Evolutionary conservation across 2,113 vertebrate genomes (phyloP).

Genomic region (Ceuthmochares aereus): DNA sequence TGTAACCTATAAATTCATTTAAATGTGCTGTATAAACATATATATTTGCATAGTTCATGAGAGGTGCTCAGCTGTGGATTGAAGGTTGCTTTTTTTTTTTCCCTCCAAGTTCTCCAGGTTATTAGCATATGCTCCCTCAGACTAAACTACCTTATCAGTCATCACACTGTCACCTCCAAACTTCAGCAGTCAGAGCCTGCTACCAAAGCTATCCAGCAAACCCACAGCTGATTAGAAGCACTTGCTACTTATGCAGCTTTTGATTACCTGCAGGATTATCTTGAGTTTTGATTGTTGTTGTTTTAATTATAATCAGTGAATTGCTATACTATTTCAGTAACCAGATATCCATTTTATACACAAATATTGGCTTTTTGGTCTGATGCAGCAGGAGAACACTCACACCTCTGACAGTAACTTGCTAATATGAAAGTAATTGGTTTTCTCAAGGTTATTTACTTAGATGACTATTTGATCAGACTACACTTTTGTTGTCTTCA

Average conservation of each 20-base stretch:
- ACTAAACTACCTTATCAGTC: not conserved
- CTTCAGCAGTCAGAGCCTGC: not conserved
- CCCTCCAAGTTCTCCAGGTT: not conserved
- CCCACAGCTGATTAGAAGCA: not conserved
- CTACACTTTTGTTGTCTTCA: constrained; percentile 5
- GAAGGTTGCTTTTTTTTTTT: not conserved
- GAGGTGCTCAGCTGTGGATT: not conserved
- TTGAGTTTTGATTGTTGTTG: not conserved
- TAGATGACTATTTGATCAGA: not conserved
- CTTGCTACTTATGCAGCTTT: not conserved
- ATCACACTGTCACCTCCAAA: not conserved
- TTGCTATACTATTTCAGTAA: not conserved
- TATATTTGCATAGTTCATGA: not conserved
- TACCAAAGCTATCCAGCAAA: not conserved
- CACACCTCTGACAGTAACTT: constrained; percentile 23
- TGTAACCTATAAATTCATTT: not conserved
- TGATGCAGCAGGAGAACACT: not conserved
- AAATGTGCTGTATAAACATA: not conserved
- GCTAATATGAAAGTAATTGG: constrained; percentile 12
- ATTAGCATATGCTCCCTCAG: not conserved
- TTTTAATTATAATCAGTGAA: not conserved
- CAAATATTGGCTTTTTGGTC: constrained; percentile 25
- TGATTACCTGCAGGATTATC: constrained; percentile 14
- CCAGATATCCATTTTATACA: not conserved
- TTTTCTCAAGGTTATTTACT: constrained; percentile 50